phyloP scores from a whole-genome alignment of 2,888 invertebrate species.

The Parasteatoda lunata region DNA sequence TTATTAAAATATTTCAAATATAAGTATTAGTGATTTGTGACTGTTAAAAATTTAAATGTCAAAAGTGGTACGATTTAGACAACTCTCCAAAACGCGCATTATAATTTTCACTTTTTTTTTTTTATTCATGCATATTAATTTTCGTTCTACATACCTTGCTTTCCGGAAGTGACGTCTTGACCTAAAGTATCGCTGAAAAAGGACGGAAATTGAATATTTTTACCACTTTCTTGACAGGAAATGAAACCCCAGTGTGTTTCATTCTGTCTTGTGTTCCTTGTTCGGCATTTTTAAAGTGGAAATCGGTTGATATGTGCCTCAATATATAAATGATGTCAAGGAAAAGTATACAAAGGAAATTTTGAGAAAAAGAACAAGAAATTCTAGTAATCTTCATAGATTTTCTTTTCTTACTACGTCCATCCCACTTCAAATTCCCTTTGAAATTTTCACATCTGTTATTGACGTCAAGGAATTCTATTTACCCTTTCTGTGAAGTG shows the following conservation, averaged over 20 bases:
- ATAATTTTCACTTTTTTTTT: too few species aligned
- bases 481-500: constrained; percentile 42
- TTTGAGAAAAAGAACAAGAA: constrained; percentile 16
- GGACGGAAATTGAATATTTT: constrained; percentile 62
- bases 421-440: constrained; percentile 41
- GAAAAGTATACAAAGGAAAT: constrained; percentile 20
- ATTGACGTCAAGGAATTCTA: constrained; percentile 39
- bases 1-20: too few species aligned
- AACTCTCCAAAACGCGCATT: too few species aligned
- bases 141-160: background rate
- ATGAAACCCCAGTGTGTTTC: constrained; percentile 29
- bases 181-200: constrained; percentile 24
- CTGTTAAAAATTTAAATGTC: too few species aligned
- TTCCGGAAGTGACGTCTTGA: constrained; percentile 22
- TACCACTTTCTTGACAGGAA: constrained; percentile 45
- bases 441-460: constrained; percentile 28
- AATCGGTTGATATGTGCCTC: constrained; percentile 18
- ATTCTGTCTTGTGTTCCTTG: constrained; percentile 18
- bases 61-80: too few species aligned
- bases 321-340: constrained; percentile 26
- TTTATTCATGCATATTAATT: too few species aligned
- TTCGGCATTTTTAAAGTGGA: constrained; percentile 25
- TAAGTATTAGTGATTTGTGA: too few species aligned
- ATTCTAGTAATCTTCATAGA: constrained; percentile 52
- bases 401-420: constrained; percentile 30